A percentile compares a stretch with the other conserved stretches of the same genome.
Evolutionary conservation across 2,888 invertebrate genomes (phyloP).

Genomic region (Phortica okadai): DNA sequence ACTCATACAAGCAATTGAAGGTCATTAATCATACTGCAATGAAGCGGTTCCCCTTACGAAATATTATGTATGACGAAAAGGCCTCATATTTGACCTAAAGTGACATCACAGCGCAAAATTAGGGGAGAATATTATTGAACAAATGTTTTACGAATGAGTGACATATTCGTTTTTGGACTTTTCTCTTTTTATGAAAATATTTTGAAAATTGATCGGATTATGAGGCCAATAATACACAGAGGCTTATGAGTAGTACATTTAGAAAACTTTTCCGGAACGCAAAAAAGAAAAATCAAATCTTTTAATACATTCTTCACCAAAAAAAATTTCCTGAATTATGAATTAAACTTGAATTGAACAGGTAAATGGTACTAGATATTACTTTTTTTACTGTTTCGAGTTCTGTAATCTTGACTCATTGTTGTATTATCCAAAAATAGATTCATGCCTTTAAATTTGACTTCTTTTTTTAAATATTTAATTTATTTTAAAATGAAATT

Average conservation of each 20-base stretch:
- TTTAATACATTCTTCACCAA: background rate
- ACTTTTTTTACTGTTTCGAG: too few species aligned
- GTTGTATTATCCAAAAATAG: too few species aligned
- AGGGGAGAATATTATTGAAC: background rate
- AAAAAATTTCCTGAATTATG: too few species aligned
- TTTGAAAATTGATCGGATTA: background rate
- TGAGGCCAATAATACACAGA: background rate
- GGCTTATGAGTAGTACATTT: background rate
- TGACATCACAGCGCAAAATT: conserved; percentile 34
- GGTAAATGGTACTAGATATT: too few species aligned
- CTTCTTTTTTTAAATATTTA: background rate
- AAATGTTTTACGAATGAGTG: background rate
- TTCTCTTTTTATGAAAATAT: too few species aligned
- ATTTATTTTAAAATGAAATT: background rate
- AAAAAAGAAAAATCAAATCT: background rate
- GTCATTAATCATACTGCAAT: conserved; percentile 61
- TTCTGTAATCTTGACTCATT: too few species aligned
- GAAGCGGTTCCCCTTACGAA: background rate
- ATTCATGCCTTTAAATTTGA: background rate
- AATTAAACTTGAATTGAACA: too few species aligned
- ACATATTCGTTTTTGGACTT: too few species aligned
- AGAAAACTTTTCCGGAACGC: background rate
- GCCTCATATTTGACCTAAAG: conserved; percentile 37
- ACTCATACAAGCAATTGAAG: conserved; percentile 55
- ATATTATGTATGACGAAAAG: conserved; percentile 24